These are phyloP conservation scores for Chironomus tepperi DNA, from an alignment of 1,140 invertebrate species.

Conservation along the genomic window DNA sequence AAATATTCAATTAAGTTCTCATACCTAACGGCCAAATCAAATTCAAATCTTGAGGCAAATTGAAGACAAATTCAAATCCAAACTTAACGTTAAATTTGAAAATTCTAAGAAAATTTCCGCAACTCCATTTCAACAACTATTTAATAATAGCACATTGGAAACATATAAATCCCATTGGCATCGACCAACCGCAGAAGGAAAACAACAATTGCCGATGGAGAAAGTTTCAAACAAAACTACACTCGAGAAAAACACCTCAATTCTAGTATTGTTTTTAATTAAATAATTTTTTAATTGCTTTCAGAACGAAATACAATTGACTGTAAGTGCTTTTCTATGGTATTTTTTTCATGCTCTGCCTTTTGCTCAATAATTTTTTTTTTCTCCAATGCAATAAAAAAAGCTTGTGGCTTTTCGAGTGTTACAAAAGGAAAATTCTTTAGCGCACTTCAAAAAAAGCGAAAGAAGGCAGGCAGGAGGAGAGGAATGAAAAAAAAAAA, in stretches of 20 bases:
- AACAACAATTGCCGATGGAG: background rate
- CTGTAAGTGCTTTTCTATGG: conserved; percentile 7
- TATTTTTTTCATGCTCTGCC: background rate
- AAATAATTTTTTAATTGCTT: conserved; percentile 15
- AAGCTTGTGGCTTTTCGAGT: conserved; percentile 12
- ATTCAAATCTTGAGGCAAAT: too few species aligned
- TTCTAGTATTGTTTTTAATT: background rate
- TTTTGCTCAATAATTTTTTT: background rate
- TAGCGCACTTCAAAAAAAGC: too few species aligned
- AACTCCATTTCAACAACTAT: too few species aligned
- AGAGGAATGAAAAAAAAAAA: background rate
- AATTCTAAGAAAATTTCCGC: too few species aligned
- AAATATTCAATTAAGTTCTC: too few species aligned
- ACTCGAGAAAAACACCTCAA: background rate
- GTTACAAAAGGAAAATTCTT: background rate
- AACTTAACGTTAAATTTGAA: too few species aligned
- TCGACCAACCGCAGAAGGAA: too few species aligned
- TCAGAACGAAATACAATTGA: background rate
- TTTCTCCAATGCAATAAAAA: background rate
- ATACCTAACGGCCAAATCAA: too few species aligned
- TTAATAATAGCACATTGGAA: too few species aligned
- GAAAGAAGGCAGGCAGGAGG: background rate
- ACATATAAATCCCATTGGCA: too few species aligned
- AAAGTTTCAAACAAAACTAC: background rate
- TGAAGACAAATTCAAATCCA: too few species aligned